Base-by-base conservation (phyloP, 2,888 invertebrate species). In the Torymus auratus region DNA sequence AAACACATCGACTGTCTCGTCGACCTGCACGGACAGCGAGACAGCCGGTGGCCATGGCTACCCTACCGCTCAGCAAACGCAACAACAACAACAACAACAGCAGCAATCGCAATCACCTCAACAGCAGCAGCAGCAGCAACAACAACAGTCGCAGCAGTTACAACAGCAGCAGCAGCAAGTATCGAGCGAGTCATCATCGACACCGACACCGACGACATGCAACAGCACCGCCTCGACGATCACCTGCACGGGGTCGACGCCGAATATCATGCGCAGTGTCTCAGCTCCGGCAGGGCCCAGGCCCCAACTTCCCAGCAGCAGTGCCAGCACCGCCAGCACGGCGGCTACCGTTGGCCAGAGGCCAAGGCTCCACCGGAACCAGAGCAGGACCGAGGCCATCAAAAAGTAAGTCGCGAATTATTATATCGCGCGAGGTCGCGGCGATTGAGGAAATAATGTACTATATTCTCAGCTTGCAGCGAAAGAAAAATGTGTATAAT, bases 361-460 rank as follows among this genome's bases (percentile, higher is more conserved):
- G 89, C 84, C 81, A 88, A 93, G 87, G 88, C 91, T 87, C 87
- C 93, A 85, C 91, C 92, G 90, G 90, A 95, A 86, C 82, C 87
- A 89, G 80, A 90, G 89, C 80, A 87, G 88, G 15, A 90, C 91
- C 61, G 91, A 91, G 79, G 88, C 91, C 28, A 88, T 92, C 56
- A 88, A 89, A 86, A 91, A 91, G 91, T 92, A 76, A 88, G 91
- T 86, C 14, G 52, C n/a, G 13, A 23, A 20, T 20, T 2, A 20
- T 20, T n/a, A n/a, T n/a, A n/a, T n/a, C n/a, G n/a, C 20, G 20
- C 20, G 20, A 20, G 20, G 20, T 20, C 20, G 20, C 1, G 20
- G n/a, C n/a, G n/a, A n/a, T n/a, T 2, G 20, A 20, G 20, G 2
- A 20, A 20, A 20, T 20, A 20, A 20, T 20, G 2, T 20, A 20